A percentile compares a stretch with the other conserved stretches of the same genome.
Conservation (phyloP, 2,797 vertebrate species). For the Glyptemys insculpta region DNA sequence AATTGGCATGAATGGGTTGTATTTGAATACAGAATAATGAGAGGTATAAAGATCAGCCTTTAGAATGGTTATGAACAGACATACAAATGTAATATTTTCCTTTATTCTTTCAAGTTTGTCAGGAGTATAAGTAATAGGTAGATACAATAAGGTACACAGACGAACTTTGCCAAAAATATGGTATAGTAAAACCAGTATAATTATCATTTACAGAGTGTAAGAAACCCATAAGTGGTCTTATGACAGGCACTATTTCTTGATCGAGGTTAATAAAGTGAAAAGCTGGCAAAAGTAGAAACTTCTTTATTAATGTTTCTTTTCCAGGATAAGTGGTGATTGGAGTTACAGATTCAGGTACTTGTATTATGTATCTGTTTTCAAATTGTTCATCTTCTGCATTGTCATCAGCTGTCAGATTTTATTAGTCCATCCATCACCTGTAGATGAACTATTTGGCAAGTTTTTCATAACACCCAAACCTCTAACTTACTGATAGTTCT, state of each 20-base stretch:
- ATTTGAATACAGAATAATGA: background rate
- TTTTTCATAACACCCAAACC: background rate
- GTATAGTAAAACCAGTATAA: accelerated
- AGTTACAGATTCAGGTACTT: background rate
- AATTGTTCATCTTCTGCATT: background rate
- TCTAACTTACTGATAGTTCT: background rate
- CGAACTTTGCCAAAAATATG: background rate
- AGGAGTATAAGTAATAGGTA: background rate
- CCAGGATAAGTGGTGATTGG: background rate
- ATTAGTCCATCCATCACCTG: background rate
- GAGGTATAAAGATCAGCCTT: background rate
- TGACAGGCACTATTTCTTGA: background rate
- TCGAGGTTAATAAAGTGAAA: background rate
- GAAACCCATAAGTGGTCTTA: background rate
- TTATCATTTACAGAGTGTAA: background rate
- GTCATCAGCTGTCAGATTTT: conserved; percentile 25
- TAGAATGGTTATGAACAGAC: background rate
- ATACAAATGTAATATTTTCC: background rate
- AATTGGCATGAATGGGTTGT: background rate
- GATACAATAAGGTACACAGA: background rate
- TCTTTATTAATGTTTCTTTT: conserved; percentile 10
- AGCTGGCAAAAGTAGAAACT: background rate
- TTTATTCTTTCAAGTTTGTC: background rate
- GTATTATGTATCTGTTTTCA: background rate
- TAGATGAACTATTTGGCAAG: background rate